Conservation (phyloP, 2,113 vertebrate genomes). For the Tauraco erythrolophus region DNA sequence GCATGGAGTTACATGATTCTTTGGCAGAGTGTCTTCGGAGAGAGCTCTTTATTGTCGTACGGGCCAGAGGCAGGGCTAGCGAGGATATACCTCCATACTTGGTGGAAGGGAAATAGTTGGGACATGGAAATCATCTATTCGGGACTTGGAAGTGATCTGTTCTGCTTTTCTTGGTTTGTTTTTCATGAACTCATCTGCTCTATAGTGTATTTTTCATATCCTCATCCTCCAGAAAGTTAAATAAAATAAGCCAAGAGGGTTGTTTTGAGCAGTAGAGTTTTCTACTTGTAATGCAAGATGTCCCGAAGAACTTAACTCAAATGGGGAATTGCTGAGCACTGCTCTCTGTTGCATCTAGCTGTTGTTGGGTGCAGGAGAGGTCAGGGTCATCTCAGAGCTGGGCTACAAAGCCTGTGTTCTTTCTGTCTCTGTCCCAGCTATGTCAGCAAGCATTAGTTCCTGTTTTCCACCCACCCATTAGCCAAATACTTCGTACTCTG, state of each 20-base stretch:
- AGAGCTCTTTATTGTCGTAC: rapidly evolving
- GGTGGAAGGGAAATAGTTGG: neutral
- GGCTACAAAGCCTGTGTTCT: neutral
- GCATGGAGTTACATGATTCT: neutral
- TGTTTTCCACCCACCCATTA: neutral
- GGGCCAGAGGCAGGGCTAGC: neutral
- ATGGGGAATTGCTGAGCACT: neutral
- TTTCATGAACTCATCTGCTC: neutral
- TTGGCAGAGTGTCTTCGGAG: neutral
- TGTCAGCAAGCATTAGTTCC: neutral
- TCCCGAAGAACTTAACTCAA: neutral
- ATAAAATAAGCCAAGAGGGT: neutral
- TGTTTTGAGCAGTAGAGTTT: neutral
- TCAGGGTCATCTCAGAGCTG: neutral
- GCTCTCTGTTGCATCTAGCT: neutral
- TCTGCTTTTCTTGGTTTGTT: neutral
- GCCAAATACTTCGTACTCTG: neutral
- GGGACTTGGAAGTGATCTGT: neutral
- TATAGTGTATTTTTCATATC: neutral
- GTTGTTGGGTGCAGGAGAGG: neutral
- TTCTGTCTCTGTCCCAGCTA: neutral
- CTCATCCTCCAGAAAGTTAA: neutral
- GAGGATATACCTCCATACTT: neutral
- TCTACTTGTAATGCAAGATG: rapidly evolving
- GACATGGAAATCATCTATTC: neutral